phyloP scores from a whole-genome alignment of 1,140 invertebrate genomes.

The Oreohelix idahoensis region DNA sequence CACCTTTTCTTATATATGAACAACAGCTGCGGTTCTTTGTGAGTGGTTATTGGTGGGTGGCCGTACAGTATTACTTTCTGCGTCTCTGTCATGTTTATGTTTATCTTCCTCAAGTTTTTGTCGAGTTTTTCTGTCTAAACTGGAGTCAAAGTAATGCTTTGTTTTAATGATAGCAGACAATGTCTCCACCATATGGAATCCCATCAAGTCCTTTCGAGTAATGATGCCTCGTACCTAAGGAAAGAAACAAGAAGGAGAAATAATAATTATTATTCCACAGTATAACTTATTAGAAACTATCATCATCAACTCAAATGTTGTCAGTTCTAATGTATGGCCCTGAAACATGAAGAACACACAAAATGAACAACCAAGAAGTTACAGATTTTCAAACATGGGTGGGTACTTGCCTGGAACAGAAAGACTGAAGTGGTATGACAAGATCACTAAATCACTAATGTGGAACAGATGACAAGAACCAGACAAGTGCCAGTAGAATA shows the following conservation, averaged over 20 bases:
- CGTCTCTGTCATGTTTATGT: background rate
- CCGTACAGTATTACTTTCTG: background rate
- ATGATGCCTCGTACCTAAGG: slow-evolving; percentile 76
- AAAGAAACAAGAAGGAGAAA: background rate
- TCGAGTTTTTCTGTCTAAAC: background rate
- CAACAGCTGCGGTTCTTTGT: background rate
- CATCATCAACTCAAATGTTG: no score
- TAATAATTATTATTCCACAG: background rate
- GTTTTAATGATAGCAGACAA: slow-evolving; percentile 41
- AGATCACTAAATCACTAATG: no score
- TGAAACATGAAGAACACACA: no score
- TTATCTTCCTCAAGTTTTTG: background rate
- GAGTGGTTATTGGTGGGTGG: background rate
- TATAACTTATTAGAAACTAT: no score
- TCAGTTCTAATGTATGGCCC: no score
- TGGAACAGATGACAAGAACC: no score
- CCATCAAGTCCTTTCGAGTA: slow-evolving; percentile 73
- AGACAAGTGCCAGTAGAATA: no score
- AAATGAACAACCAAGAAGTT: no score
- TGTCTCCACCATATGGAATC: slow-evolving; percentile 63
- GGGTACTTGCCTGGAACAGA: no score
- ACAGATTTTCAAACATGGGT: no score
- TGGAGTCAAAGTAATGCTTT: slow-evolving; percentile 14
- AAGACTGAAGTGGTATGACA: no score
- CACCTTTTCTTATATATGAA: background rate